Evolutionary conservation across 2,888 invertebrate genomes (phyloP), one percentile per base, ranked within the genome.

Genomic region (Endotricha flammealis): DNA sequence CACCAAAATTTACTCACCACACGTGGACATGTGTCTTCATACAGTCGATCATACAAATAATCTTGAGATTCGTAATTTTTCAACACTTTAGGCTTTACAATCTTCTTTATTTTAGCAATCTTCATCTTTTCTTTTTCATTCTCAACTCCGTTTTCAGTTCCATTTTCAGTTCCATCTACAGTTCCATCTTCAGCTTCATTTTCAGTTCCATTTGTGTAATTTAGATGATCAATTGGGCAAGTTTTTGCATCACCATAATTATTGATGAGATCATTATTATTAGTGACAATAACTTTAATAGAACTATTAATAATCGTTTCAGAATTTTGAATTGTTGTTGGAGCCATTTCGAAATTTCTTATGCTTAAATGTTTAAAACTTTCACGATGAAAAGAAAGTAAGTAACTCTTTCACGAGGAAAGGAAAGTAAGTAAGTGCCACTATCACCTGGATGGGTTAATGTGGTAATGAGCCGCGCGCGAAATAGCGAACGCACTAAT

Each of bases 1-100:
- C n/a, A n/a, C n/a, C n/a, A 30, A 28, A 29, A 29, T 34, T 16
- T 27, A 77, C 83, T 80, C 46, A 85, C 83, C 61, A 48, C 59
- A 41, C 76, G 71, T 1, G 86, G 85, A 44, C 81, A 80, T 2
- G 70, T 61, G 1, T 66, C 51, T 32, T 74, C 75, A 46, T 75
- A 79, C 8, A 86, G 60, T 0, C 85, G 74, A 44, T 86, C 86
- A 41, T 86, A 86, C 44, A 85, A 48, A 40, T 71, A 75, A 1
- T 77, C 69, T 32, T 46, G 49, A 0, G 78, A 74, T 42, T 82
- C 83, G 12, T 61, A 39, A 39, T 86, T 82, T 60, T 74, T 83
- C 56, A 86, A 45, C 48, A 83, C 75, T 53, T 76, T 81, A 0
- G 86, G 86, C 36, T 66, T 72, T 11, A 63, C 53, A 17, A 77